Conservation (phyloP, 2,888 invertebrate species). For the Drosophila neonasuta region DNA sequence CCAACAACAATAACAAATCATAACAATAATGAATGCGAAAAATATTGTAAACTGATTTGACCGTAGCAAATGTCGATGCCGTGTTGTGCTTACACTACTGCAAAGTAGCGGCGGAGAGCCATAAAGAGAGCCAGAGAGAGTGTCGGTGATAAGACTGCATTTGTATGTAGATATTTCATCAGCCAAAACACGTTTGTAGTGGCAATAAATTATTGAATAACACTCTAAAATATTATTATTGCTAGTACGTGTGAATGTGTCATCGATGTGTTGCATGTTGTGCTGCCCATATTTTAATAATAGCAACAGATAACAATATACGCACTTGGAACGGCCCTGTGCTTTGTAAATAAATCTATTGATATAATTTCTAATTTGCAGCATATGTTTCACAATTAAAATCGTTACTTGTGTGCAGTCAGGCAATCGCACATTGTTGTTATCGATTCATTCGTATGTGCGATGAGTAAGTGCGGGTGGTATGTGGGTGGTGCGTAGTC, state of each 20-base stretch:
- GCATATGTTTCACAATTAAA: slow-evolving; percentile 57
- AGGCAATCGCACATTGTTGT: slow-evolving; percentile 21
- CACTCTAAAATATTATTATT: slow-evolving; percentile 35
- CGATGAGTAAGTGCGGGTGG: slow-evolving; percentile 9
- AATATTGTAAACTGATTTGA: slow-evolving; percentile 59
- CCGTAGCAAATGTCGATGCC: slow-evolving; percentile 52
- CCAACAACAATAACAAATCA: slow-evolving; percentile 44
- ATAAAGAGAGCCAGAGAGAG: neutral
- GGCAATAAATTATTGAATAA: slow-evolving; percentile 36
- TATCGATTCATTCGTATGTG: slow-evolving; percentile 33
- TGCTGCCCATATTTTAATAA: slow-evolving; percentile 17
- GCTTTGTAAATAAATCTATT: slow-evolving; percentile 33
- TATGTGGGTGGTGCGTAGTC: slow-evolving; percentile 8
- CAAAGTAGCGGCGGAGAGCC: neutral
- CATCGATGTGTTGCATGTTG: slow-evolving; percentile 20
- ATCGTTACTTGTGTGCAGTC: slow-evolving; percentile 13
- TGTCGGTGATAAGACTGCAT: slow-evolving; percentile 12
- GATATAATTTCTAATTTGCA: slow-evolving; percentile 39
- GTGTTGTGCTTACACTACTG: neutral
- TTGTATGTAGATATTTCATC: slow-evolving; percentile 34
- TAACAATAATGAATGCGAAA: slow-evolving; percentile 50
- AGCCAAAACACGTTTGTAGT: slow-evolving; percentile 14
- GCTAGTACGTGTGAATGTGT: slow-evolving; percentile 55
- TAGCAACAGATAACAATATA: slow-evolving; percentile 39
- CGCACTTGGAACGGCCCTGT: neutral